These are phyloP conservation scores for Diplazon laetatorius DNA, from an alignment of 2,888 invertebrate genomes.

Conservation along the genomic window DNA sequence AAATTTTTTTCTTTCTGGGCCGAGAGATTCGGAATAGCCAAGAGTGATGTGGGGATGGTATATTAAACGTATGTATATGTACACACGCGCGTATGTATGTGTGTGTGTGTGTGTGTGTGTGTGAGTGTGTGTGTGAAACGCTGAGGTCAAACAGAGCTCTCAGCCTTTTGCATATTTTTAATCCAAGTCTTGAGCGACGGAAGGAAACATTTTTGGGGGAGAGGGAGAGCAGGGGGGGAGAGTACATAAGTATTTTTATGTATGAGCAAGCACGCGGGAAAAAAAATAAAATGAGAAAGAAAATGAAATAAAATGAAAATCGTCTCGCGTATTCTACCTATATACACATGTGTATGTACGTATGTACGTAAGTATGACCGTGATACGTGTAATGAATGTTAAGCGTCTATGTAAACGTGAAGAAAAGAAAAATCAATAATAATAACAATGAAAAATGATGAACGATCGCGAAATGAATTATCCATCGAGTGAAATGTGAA, in stretches of 20 bases:
- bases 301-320: slow-evolving; percentile 37
- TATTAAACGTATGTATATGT: slow-evolving; percentile 25
- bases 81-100: slow-evolving; percentile 35
- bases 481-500: neutral
- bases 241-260: slow-evolving; percentile 63
- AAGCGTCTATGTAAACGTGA: slow-evolving; percentile 33
- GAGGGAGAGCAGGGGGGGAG: too few relatives aligned
- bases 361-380: too few relatives aligned
- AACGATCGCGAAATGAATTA: slow-evolving; percentile 31
- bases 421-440: slow-evolving; percentile 25
- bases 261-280: slow-evolving; percentile 57
- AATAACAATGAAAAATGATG: too few relatives aligned
- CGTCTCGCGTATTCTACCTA: slow-evolving; percentile 60
- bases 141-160: slow-evolving; percentile 57
- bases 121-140: slow-evolving; percentile 39
- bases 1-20: too few relatives aligned
- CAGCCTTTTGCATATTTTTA: slow-evolving; percentile 72
- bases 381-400: slow-evolving; percentile 38
- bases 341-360: slow-evolving; percentile 36
- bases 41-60: slow-evolving; percentile 10
- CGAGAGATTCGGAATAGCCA: slow-evolving; percentile 38
- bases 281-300: slow-evolving; percentile 27
- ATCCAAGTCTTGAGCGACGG: slow-evolving; percentile 61
- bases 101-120: slow-evolving; percentile 22
- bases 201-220: slow-evolving; percentile 56